Conservation (phyloP, 2,888 invertebrate genomes). For the Macaria liturata region DNA sequence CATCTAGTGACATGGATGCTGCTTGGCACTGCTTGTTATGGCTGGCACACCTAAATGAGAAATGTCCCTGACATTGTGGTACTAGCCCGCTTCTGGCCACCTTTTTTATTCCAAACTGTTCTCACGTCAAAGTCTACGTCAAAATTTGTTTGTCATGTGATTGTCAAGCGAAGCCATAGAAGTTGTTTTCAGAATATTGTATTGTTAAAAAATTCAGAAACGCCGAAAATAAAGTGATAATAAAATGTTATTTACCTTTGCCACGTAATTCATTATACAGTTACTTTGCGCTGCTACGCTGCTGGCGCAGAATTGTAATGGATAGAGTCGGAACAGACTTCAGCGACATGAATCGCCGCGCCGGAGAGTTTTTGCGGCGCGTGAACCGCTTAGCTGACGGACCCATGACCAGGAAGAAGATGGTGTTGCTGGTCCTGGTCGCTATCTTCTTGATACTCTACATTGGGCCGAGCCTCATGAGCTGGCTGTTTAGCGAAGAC, state of each 20-base stretch:
- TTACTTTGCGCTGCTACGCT: slow-evolving; percentile 11
- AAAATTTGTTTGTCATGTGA: neutral
- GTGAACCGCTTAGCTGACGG: slow-evolving; percentile 74
- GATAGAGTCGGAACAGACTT: slow-evolving; percentile 62
- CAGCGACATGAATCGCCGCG: slow-evolving; percentile 70
- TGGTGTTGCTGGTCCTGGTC: slow-evolving; percentile 77
- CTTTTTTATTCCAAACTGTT: too few relatives aligned
- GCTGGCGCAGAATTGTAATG: slow-evolving; percentile 52
- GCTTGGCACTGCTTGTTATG: too few relatives aligned
- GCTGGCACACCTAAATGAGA: too few relatives aligned
- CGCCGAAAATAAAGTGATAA: slow-evolving; percentile 4
- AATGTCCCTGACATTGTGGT: too few relatives aligned
- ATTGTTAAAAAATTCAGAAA: neutral
- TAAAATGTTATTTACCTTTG: slow-evolving; percentile 7
- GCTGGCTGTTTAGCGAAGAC: slow-evolving; percentile 83
- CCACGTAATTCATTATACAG: slow-evolving; percentile 19
- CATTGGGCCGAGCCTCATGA: slow-evolving; percentile 85
- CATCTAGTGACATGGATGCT: too few relatives aligned
- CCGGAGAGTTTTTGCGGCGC: slow-evolving; percentile 72
- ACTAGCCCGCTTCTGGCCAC: too few relatives aligned
- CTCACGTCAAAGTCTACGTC: too few relatives aligned
- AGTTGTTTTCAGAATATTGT: slow-evolving; percentile 5
- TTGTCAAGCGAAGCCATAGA: neutral
- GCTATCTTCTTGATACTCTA: slow-evolving; percentile 85
- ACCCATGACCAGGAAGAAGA: slow-evolving; percentile 75